Evolutionary conservation across 2,888 invertebrate genomes (phyloP).

Genomic region (Ceratothoa steindachneri): DNA sequence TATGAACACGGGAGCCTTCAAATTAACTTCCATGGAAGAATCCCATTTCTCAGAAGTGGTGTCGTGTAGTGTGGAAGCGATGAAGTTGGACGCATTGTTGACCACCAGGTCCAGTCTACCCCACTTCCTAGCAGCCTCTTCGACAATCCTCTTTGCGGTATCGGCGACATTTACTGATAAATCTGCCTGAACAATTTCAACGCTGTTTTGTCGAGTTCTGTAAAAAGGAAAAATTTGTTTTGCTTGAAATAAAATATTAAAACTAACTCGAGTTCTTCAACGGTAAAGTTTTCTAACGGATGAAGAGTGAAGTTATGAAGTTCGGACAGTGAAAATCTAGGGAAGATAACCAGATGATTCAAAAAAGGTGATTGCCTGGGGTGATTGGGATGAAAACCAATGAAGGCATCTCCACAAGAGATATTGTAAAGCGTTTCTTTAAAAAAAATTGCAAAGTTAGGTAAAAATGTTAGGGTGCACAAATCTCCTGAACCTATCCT

Average conservation of each 20-base stretch:
- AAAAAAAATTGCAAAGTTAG: no score
- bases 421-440: no score
- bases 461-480: no score
- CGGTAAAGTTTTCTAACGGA: no score
- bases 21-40: conserved; percentile 21
- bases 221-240: neutral
- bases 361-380: no score
- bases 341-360: no score
- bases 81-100: conserved; percentile 31
- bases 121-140: conserved; percentile 19
- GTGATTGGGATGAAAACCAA: no score
- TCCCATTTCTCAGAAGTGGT: conserved; percentile 21
- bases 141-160: conserved; percentile 16
- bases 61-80: neutral
- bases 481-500: no score
- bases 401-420: no score
- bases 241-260: neutral
- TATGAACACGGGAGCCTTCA: conserved; percentile 30
- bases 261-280: no score
- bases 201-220: conserved; percentile 22
- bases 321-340: no score
- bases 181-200: conserved; percentile 14
- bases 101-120: conserved; percentile 29
- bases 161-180: conserved; percentile 11
- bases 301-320: no score